Conservation (phyloP, 2,888 invertebrate species). For the Sturmia bella region DNA sequence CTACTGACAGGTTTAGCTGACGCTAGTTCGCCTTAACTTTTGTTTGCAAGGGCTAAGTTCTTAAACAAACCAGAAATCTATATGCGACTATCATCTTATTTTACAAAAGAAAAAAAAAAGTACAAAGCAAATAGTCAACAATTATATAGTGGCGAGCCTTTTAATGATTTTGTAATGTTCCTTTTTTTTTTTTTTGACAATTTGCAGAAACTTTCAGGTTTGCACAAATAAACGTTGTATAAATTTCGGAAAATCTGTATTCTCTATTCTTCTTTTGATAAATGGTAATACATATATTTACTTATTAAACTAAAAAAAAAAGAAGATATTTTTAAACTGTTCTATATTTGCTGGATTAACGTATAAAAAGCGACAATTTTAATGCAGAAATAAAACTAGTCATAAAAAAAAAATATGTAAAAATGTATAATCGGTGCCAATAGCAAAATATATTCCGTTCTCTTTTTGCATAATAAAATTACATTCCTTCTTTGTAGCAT, state of each 20-base stretch:
- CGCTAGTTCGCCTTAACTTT: no score
- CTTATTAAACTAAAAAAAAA: not conserved
- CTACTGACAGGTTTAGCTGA: no score
- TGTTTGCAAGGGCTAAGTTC: no score
- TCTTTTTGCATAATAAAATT: slow-evolving; percentile 37
- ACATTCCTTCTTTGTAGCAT: slow-evolving; percentile 62
- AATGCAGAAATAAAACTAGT: slow-evolving; percentile 44
- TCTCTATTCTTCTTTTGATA: not conserved
- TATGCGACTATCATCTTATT: no score
- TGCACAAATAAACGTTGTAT: not conserved
- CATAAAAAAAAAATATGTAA: slow-evolving; percentile 53
- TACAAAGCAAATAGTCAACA: no score
- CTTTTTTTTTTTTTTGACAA: no score
- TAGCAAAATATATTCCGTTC: slow-evolving; percentile 39
- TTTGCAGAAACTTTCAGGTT: no score
- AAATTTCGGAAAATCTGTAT: not conserved
- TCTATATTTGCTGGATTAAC: slow-evolving; percentile 3
- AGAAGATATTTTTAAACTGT: not conserved
- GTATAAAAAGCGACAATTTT: slow-evolving; percentile 49
- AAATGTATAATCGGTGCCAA: slow-evolving; percentile 61
- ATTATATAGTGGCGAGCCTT: no score
- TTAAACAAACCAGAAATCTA: no score
- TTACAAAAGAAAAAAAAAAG: no score
- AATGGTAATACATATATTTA: not conserved
- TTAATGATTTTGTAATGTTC: no score